Conservation (phyloP, 2,888 invertebrate species). For the Rhimphoctona megacephalus region DNA sequence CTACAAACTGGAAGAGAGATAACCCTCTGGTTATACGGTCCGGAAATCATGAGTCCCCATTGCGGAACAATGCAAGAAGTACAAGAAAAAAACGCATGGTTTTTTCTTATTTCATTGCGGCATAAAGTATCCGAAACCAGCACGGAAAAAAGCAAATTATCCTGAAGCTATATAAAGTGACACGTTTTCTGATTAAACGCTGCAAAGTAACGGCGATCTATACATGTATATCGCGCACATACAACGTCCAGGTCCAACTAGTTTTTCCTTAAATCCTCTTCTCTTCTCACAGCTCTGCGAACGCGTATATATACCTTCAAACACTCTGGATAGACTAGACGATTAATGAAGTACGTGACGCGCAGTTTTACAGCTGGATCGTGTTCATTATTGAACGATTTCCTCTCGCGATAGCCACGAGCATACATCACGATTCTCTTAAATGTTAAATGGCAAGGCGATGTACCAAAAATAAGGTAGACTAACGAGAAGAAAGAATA, state of each 20-base stretch:
- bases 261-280: conserved; percentile 53
- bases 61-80: conserved; percentile 46
- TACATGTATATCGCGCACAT: not conserved
- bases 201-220: conserved; percentile 3
- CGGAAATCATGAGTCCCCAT: conserved; percentile 50
- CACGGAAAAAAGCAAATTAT: conserved; percentile 47
- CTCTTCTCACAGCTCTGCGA: not conserved
- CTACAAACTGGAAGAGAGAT: conserved; percentile 56
- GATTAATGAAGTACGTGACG: conserved; percentile 66
- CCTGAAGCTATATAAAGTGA: conserved; percentile 31
- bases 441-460: not conserved
- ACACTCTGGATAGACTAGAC: conserved; percentile 22
- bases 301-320: not conserved
- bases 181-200: conserved; percentile 62
- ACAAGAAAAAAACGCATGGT: conserved; percentile 6
- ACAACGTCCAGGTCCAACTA: conserved; percentile 14
- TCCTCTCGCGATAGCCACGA: not conserved
- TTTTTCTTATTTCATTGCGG: conserved; percentile 53
- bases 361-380: conserved; percentile 34
- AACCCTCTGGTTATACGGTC: conserved; percentile 59
- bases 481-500: not conserved
- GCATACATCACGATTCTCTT: conserved; percentile 9
- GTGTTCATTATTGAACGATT: conserved; percentile 18
- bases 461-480: not conserved
- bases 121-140: conserved; percentile 44